Base-by-base conservation (phyloP, 2,888 invertebrate species). In the Azorinus chamasolen region DNA sequence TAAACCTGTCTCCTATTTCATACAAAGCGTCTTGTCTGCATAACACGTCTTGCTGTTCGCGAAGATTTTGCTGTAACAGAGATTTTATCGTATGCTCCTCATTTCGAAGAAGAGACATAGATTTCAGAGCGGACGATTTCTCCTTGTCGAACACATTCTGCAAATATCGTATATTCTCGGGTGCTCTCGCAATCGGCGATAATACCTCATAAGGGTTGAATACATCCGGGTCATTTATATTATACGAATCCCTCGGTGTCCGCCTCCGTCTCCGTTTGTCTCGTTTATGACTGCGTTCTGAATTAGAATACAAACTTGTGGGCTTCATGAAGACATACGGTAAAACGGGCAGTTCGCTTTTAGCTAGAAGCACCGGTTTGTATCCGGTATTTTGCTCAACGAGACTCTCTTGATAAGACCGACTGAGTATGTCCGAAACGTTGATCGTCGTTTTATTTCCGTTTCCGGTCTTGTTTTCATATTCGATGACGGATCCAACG, bases 31-130 rank as follows among this genome's bases (percentile, higher is more conserved):
- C 63, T 39, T 79, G 70, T 45, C 62, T 70, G 0, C 24, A 22
- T 3, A 74, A 43, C 6, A 74, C 37, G 16, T 66, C 63, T 50
- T 71, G 74, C 27, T 74, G 79, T 45, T 74, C 71, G 6, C 74
- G 70, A 6, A 68, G 45, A 37, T 79, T 79, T 18, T 79, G 65
- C 41, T 74, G 69, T 1, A 79, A 25, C 3, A 79, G 71, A 16
- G 66, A 63, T 39, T 66, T 74, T 6, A 79, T 66, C 2, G 58
- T 68, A 18, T 74, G 41, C 25, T 79, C 74, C 18, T 79, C 79
- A 51, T 79, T 73, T 50, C 57, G 48, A 16, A 79, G 20, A 5
- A 71, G 39, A 1, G 63, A 37, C 12, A 79, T 48, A 6, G 74
- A 79, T 32, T 66, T 71, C 2, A 27, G 41, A 10, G 68, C 64